Conservation (phyloP, 2,113 vertebrate genomes). For the Illadopsis cleaveri region DNA sequence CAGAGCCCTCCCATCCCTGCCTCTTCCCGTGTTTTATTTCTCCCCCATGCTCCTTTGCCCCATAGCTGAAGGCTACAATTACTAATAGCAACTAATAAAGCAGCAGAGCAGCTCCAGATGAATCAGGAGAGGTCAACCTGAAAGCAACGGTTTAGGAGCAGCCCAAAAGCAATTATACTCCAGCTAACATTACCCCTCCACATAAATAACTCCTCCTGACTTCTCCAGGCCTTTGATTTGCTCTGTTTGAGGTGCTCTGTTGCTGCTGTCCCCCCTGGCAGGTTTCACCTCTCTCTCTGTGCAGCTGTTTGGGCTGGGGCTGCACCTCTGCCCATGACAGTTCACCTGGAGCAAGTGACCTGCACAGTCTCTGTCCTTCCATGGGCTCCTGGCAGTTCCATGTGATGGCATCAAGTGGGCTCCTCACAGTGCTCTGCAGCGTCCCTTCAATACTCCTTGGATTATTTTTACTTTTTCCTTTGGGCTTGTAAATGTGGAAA, state of each 20-base stretch:
- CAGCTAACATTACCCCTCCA: not conserved
- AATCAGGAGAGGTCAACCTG: not conserved
- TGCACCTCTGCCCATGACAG: not conserved
- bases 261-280: not conserved
- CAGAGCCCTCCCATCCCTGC: not conserved
- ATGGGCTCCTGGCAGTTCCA: not conserved
- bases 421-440: not conserved
- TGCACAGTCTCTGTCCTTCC: not conserved
- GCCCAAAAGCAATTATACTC: constrained; percentile 28
- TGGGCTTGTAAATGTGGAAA: not conserved
- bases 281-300: not conserved
- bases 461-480: not conserved
- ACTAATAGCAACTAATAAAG: constrained; percentile 6
- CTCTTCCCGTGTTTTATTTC: not conserved
- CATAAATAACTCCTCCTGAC: not conserved
- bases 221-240: constrained; percentile 20
- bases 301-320: fast-evolving
- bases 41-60: not conserved
- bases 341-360: not conserved
- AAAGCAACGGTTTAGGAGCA: not conserved
- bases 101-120: constrained; percentile 5
- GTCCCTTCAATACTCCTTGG: not conserved
- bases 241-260: not conserved
- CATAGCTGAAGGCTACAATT: constrained; percentile 5
- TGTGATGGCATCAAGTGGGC: not conserved